phyloP scores from a whole-genome alignment of 1,140 invertebrate species.

The Drosophila paulistorum region DNA sequence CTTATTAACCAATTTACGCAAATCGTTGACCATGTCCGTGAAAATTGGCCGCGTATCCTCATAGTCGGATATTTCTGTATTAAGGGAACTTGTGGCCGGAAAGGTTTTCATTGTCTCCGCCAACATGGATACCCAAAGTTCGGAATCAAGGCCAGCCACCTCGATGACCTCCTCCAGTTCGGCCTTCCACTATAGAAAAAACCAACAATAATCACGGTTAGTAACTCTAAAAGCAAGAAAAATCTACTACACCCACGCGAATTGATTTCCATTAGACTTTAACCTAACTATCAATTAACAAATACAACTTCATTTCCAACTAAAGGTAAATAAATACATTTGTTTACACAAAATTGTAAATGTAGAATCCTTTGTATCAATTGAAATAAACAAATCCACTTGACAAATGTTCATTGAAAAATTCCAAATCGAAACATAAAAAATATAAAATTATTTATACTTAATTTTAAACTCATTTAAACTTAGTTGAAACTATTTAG shows the following conservation, averaged over 20 bases:
- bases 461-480: no score
- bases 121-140: conserved; percentile 98
- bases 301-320: no score
- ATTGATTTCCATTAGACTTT: background rate
- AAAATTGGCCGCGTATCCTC: conserved; percentile 95
- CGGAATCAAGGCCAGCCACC: conserved; percentile 94
- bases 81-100: conserved; percentile 93
- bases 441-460: background rate
- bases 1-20: conserved; percentile 93
- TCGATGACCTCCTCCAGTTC: conserved; percentile 97
- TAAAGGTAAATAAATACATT: no score
- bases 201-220: background rate
- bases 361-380: no score
- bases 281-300: background rate
- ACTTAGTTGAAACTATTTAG: no score
- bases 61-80: conserved; percentile 91
- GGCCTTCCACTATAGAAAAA: conserved; percentile 90
- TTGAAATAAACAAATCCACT: no score
- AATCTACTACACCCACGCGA: background rate
- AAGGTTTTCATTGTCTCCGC: conserved; percentile 97
- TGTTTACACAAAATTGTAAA: no score
- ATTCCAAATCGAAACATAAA: no score
- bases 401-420: no score
- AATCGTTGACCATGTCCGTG: conserved; percentile 93
- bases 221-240: conserved; percentile 17